Conservation (phyloP, 1,140 invertebrate genomes). For the Eupristina koningsbergeri region DNA sequence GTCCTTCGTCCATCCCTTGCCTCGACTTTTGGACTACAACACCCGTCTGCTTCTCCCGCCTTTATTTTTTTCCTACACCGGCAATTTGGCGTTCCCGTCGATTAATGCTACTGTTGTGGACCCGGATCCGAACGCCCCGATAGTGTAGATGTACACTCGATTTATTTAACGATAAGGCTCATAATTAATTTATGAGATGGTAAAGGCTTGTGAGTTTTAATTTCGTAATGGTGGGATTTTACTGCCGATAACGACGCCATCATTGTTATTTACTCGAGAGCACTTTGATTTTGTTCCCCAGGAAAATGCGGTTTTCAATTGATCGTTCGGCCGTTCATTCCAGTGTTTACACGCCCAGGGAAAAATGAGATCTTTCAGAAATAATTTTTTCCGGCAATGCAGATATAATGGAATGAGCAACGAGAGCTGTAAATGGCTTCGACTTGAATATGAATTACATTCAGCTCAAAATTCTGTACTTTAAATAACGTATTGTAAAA, state of each 20-base stretch:
- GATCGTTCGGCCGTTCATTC: no score
- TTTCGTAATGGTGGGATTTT: neutral
- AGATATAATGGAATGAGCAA: no score
- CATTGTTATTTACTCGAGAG: neutral
- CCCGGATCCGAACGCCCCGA: neutral
- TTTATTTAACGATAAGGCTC: neutral
- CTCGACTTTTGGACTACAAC: no score
- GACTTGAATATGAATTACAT: no score
- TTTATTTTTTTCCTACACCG: neutral
- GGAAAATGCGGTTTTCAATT: no score
- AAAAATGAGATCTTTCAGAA: no score
- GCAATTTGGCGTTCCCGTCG: constrained; percentile 24
- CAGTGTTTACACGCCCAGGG: no score
- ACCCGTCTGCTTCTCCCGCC: neutral
- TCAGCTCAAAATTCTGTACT: neutral
- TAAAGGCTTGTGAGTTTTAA: neutral
- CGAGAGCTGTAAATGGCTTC: no score
- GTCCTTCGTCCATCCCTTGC: neutral
- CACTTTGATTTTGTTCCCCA: neutral
- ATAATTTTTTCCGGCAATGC: no score
- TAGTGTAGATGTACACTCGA: neutral
- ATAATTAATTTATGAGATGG: constrained; percentile 21
- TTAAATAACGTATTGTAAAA: no score
- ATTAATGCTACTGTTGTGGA: constrained; percentile 13
- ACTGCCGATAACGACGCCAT: neutral